Percentiles rank a stretch among this genome's conserved stretches.
Evolutionary conservation across 2,888 invertebrate species (phyloP).

Genomic region (Dione juno): DNA sequence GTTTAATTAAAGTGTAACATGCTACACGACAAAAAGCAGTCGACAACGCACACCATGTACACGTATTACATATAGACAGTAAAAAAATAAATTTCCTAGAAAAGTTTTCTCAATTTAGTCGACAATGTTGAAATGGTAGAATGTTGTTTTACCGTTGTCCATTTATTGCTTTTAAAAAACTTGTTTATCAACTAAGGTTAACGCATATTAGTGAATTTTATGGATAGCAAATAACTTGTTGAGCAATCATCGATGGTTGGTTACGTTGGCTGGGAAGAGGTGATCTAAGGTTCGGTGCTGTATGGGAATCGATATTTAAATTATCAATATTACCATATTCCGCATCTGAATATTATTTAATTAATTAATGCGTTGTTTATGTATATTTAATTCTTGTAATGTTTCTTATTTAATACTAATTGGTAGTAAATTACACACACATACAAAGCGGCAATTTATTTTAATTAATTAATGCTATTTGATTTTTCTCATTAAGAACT

Average conservation of each 20-base stretch:
- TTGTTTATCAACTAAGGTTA: constrained; percentile 35
- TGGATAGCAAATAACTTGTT: neutral
- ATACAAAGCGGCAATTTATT: too few species aligned
- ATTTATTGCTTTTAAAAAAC: constrained; percentile 42
- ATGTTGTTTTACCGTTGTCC: constrained; percentile 47
- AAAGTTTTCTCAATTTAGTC: constrained; percentile 37
- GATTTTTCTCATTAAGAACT: too few species aligned
- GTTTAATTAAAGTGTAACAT: constrained; percentile 6
- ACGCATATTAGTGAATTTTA: constrained; percentile 10
- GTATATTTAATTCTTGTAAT: neutral
- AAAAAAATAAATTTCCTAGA: constrained; percentile 34
- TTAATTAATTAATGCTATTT: too few species aligned
- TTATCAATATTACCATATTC: neutral
- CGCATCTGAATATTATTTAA: neutral
- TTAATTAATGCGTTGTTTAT: neutral
- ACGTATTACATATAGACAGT: neutral
- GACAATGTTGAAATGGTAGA: constrained; percentile 43
- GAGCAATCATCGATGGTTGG: neutral
- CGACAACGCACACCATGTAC: neutral
- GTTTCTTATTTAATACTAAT: neutral
- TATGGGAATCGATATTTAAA: neutral
- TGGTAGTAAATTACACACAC: neutral
- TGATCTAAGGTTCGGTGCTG: neutral
- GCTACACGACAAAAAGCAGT: constrained; percentile 19
- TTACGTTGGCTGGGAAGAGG: neutral